These are phyloP conservation scores for Siniperca undulata DNA, from an alignment of 2,797 vertebrate species.

Conservation along the genomic window DNA sequence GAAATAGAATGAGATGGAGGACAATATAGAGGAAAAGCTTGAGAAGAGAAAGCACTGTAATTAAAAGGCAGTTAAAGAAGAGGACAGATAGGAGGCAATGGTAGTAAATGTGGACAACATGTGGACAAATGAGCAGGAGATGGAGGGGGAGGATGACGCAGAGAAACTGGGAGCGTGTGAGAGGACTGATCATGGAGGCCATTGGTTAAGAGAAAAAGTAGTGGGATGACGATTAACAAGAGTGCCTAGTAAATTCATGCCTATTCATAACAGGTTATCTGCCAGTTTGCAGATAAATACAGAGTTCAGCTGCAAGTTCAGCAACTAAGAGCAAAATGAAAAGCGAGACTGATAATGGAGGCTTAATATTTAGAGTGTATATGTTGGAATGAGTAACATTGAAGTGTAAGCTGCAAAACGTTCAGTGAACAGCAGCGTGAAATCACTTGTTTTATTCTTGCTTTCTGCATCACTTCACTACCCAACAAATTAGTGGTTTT, in stretches of 20 bases:
- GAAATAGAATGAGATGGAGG: slow-evolving; percentile 11
- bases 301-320: slow-evolving; percentile 29
- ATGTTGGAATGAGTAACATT: slow-evolving; percentile 14
- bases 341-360: background rate
- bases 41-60: slow-evolving; percentile 1
- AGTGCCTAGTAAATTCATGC: slow-evolving; percentile 28
- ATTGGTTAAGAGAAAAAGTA: slow-evolving; percentile 23
- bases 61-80: slow-evolving; percentile 25
- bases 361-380: background rate
- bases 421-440: slow-evolving; percentile 7
- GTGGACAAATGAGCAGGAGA: slow-evolving; percentile 49
- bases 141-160: slow-evolving; percentile 28
- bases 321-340: background rate
- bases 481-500: slow-evolving; percentile 19
- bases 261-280: slow-evolving; percentile 48
- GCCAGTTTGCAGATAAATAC: slow-evolving; percentile 23
- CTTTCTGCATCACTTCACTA: background rate
- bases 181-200: slow-evolving; percentile 21
- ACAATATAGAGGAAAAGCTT: slow-evolving; percentile 4
- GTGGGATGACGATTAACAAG: slow-evolving; percentile 21
- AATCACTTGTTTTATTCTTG: slow-evolving; percentile 28
- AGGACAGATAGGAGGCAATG: slow-evolving; percentile 1
- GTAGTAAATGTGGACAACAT: slow-evolving; percentile 25
- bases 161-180: slow-evolving; percentile 25
- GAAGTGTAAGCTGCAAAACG: slow-evolving; percentile 13